Evolutionary conservation across 1,140 invertebrate genomes (phyloP), one percentile per base, ranked within the genome.

Genomic region (Stenopsyche tienmushanensis): DNA sequence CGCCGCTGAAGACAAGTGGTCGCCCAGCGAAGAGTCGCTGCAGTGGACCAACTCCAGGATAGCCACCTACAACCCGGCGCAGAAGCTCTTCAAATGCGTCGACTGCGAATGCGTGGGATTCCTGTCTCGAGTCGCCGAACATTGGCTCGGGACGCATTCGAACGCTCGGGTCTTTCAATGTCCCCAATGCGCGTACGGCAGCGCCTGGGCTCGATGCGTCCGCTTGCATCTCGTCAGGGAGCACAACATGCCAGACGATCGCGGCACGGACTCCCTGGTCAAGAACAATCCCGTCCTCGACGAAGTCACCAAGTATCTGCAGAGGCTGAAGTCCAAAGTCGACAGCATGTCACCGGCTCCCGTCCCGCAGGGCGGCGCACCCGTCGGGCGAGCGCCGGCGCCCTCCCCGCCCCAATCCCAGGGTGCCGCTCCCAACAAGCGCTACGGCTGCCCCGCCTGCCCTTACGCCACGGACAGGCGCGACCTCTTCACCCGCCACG

Each of bases 401-500:
- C 65, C 67, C 74, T 72, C 71, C 7, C 62, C 64, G 0, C 49
- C 63, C 10, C 21, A 57, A 70, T 69, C 73, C 44, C 70, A 70
- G 52, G 69, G 69, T 63, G 69, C 72, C 45, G 73, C 71, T 63
- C 73, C 71, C 47, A 73, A 73, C 71, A 94, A 94, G 78, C 84
- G 92, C 9, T 95, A 95, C 76, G 88, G 85, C 21, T 96, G 93
- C 78, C 86, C 83, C 3, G 89, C 88, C 72, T 96, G 93, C 75
- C 90, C 92, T 1, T 96, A 96, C 75, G 90, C 91, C 0, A 95
- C 93, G 0, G 93, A 97, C 75, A 84, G 96, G 5, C 83, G 94
- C 58, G 96, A 98, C 79, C 85, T 98, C 49, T 97, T 93, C 76
- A 97, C 94, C 1, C 85, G 95, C 3, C 96, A 98, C 78, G 93